Evolutionary conservation across 2,888 invertebrate genomes (phyloP).

Genomic region (Drosophila melanosoma): DNA sequence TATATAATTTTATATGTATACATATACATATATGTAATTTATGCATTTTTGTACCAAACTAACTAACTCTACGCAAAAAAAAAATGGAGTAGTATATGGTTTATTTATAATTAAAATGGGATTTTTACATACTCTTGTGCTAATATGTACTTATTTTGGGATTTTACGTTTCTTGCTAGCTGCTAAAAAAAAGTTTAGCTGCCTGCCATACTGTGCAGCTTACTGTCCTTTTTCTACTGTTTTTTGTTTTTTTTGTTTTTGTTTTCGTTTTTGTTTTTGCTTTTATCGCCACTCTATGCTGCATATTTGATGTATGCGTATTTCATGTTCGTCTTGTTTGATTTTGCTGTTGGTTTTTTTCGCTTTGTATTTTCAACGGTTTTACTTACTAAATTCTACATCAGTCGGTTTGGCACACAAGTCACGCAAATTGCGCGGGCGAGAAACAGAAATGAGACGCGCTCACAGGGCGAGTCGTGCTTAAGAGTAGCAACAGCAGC

Average conservation of each 20-base stretch:
- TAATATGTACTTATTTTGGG: slow-evolving; percentile 51
- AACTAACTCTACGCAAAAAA: slow-evolving; percentile 71
- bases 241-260: neutral
- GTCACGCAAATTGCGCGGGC: slow-evolving; percentile 72
- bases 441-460: slow-evolving; percentile 24
- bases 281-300: slow-evolving; percentile 20
- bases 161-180: slow-evolving; percentile 10
- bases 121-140: slow-evolving; percentile 66
- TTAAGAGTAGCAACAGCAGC: neutral
- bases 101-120: slow-evolving; percentile 61
- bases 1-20: slow-evolving; percentile 29
- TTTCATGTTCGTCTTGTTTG: slow-evolving; percentile 45
- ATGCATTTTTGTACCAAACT: slow-evolving; percentile 65
- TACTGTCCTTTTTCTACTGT: slow-evolving; percentile 18
- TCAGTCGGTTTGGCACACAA: slow-evolving; percentile 85
- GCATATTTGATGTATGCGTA: slow-evolving; percentile 14
- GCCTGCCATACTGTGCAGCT: slow-evolving; percentile 23
- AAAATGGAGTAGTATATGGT: slow-evolving; percentile 40
- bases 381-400: slow-evolving; percentile 81
- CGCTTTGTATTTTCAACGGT: slow-evolving; percentile 42
- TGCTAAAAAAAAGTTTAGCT: slow-evolving; percentile 11
- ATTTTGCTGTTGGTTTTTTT: slow-evolving; percentile 22
- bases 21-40: slow-evolving; percentile 45
- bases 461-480: slow-evolving; percentile 2
- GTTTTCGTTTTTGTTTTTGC: neutral